Evolutionary conservation across 2,888 invertebrate genomes (phyloP).

Genomic region (Lasioglossum leucozonium): DNA sequence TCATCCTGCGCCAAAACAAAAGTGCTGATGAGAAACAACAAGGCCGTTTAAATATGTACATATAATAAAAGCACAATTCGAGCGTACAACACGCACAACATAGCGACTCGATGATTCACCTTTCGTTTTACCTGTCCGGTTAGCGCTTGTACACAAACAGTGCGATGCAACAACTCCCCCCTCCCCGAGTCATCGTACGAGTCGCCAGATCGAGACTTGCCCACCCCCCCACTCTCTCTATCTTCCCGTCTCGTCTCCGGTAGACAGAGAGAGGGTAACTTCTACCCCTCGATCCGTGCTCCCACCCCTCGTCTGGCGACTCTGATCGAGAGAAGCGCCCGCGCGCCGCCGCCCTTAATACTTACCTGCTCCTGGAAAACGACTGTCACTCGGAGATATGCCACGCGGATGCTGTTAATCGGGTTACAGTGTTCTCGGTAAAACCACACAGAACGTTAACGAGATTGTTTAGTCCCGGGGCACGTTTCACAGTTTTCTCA

Average conservation of each 20-base stretch:
- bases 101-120: conserved; percentile 33
- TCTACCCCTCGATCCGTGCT: too few species aligned
- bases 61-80: background rate
- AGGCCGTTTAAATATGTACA: background rate
- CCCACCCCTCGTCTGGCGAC: too few species aligned
- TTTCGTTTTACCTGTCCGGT: conserved; percentile 39
- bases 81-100: conserved; percentile 12
- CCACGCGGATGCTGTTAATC: conserved; percentile 76
- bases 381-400: conserved; percentile 21
- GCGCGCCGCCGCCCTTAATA: conserved; percentile 34
- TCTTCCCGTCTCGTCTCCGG: too few species aligned
- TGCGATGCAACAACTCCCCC: conserved; percentile 31
- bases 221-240: too few species aligned
- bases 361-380: conserved; percentile 60
- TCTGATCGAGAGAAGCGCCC: background rate
- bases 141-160: background rate
- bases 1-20: background rate
- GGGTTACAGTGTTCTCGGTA: conserved; percentile 61
- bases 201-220: too few species aligned
- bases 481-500: background rate
- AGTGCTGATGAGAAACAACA: background rate
- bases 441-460: conserved; percentile 54
- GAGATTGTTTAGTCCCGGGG: background rate
- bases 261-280: too few species aligned
- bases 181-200: conserved; percentile 27